Base-by-base conservation (phyloP, 1,140 invertebrate species). In the Battus philenor region DNA sequence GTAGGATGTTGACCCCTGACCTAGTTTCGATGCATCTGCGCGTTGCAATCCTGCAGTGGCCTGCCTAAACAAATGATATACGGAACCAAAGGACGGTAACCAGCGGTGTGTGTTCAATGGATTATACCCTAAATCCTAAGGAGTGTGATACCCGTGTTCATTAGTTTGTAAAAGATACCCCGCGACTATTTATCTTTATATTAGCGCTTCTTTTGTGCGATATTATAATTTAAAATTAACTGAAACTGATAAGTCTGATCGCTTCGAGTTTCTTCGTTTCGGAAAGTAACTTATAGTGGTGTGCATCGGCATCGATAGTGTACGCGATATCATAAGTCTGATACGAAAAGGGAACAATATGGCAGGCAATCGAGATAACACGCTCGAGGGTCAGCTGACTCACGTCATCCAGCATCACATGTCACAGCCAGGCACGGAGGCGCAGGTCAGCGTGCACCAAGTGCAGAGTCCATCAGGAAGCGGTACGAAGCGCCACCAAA, bases 401-500 rank as follows among this genome's bases (percentile, higher is more conserved):
- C 74, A 84, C 17, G 78, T 84, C n/a, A 84, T 84, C 13, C 80
- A 82, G 46, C 79, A 78, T 12, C 73, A 79, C 15, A 72, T 81
- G 56, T 69, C 78, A 5, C 73, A 76, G 58, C 62, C 65, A 9
- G 72, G 59, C 6, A 59, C 75, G 0, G 77, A 81, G 22, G 78
- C 76, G 1, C 72, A 77, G 41, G 80, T 83, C 27, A 80, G 82
- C 62, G 84, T 86, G 1, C 84, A 86, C 34, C 83, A 87, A 41
- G 75, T 86, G 1, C 77, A 79, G 47, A 77, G 59, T 16, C 68
- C 82, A 0, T 67, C 69, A 0, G 76, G 78, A 1, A 74, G 68
- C n/a, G 79, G 80, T 8, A 64, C 58, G 10, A 87, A 87, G 47
- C 67, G 83, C 0, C 86, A 87, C 41, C 86, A 87, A 54, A 87